These are phyloP conservation scores for Incurvaria masculella DNA, from an alignment of 2,888 invertebrate species.

Conservation along the genomic window DNA sequence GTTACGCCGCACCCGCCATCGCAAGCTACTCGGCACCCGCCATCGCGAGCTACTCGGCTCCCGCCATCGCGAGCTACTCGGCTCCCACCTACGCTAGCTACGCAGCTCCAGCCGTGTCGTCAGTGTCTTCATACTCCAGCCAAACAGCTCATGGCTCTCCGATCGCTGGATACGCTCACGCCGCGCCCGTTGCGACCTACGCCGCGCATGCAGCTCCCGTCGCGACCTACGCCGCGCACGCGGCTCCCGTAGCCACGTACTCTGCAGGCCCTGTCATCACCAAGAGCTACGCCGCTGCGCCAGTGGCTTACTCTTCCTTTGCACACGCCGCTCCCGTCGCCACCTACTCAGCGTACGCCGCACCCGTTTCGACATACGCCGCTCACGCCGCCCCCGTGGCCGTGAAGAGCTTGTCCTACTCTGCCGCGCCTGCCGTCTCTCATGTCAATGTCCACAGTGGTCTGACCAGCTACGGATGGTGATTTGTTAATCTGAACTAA, in stretches of 20 bases:
- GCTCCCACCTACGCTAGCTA: slow-evolving; percentile 26
- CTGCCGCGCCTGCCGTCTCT: slow-evolving; percentile 49
- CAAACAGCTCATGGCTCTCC: slow-evolving; percentile 15
- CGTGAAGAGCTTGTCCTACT: slow-evolving; percentile 22
- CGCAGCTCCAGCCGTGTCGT: slow-evolving; percentile 20
- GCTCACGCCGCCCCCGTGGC: slow-evolving; percentile 24
- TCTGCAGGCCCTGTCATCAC: slow-evolving; percentile 4
- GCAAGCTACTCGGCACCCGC: slow-evolving; percentile 18
- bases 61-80: slow-evolving; percentile 3
- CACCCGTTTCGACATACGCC: slow-evolving; percentile 23
- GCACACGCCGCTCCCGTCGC: slow-evolving; percentile 8
- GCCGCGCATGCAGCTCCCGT: slow-evolving; percentile 18
- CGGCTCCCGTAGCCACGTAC: slow-evolving; percentile 27
- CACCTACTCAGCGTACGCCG: slow-evolving; percentile 14
- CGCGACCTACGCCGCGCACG: slow-evolving; percentile 26
- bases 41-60: slow-evolving; percentile 15
- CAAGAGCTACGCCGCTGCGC: background rate
- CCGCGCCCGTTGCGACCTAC: slow-evolving; percentile 23
- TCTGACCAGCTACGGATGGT: slow-evolving; percentile 52
- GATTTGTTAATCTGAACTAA: slow-evolving; percentile 17
- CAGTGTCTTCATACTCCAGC: slow-evolving; percentile 8
- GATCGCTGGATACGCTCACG: slow-evolving; percentile 15
- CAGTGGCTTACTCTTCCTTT: slow-evolving; percentile 11
- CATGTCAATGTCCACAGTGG: slow-evolving; percentile 53
- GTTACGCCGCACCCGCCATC: slow-evolving; percentile 21